These are phyloP conservation scores for Andrena haemorrhoa DNA, from an alignment of 2,888 invertebrate genomes.

Conservation along the genomic window DNA sequence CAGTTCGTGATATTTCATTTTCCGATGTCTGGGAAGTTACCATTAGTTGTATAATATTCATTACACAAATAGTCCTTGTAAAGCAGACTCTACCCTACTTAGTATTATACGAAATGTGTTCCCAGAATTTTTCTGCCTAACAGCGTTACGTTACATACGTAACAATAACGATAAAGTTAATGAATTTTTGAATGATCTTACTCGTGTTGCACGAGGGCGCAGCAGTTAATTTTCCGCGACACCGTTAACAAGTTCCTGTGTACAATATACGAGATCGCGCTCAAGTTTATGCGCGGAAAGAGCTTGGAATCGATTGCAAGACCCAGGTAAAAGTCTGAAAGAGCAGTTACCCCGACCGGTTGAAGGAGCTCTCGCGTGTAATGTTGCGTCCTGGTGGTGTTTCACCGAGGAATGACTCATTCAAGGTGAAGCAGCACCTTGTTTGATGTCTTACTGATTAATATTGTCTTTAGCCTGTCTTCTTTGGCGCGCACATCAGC, in stretches of 20 bases:
- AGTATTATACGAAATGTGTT: not conserved
- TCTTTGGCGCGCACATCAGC: not conserved
- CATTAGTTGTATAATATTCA: not conserved
- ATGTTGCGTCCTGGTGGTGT: slow-evolving; percentile 33
- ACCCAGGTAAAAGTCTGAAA: slow-evolving; percentile 57
- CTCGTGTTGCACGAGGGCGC: not conserved
- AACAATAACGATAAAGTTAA: not conserved
- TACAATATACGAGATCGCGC: not conserved
- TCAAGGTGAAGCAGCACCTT: slow-evolving; percentile 31
- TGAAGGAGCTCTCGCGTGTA: slow-evolving; percentile 38
- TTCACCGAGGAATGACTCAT: slow-evolving; percentile 61
- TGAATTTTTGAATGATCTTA: not conserved
- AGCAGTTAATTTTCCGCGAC: not conserved
- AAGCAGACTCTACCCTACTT: too few relatives aligned
- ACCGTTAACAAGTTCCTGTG: not conserved
- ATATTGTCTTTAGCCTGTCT: not conserved
- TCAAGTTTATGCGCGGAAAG: not conserved
- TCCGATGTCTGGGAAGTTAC: not conserved
- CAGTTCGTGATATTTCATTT: not conserved
- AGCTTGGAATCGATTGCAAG: slow-evolving; percentile 7
- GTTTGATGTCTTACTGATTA: slow-evolving; percentile 44
- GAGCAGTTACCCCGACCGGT: slow-evolving; percentile 59
- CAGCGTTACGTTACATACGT: not conserved
- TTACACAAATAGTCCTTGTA: too few relatives aligned
- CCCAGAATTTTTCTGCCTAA: not conserved